phyloP scores from a whole-genome alignment of 2,797 vertebrate genomes.

The Hirundo rustica region DNA sequence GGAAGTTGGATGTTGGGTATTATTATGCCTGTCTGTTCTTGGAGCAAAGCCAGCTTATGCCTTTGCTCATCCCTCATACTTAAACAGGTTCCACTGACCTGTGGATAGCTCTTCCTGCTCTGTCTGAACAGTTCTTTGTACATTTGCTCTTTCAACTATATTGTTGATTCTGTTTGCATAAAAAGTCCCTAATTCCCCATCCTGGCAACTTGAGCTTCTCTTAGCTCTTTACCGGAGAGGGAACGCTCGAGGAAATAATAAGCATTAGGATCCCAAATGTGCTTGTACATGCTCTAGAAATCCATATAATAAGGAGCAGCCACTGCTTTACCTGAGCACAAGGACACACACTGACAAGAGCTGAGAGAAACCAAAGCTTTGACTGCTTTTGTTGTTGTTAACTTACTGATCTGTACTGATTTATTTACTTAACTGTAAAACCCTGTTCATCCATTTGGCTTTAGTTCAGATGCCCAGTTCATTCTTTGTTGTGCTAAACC shows the following conservation, averaged over 20 bases:
- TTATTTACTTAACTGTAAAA: slow-evolving; percentile 14
- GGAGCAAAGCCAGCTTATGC: background rate
- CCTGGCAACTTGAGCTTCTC: background rate
- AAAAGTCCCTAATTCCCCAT: background rate
- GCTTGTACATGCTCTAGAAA: background rate
- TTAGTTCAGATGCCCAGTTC: background rate
- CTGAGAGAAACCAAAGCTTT: background rate
- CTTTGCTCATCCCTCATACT: background rate
- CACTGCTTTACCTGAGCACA: background rate
- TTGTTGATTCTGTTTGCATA: background rate
- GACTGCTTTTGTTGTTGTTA: background rate
- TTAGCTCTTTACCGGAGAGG: background rate
- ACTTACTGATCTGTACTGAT: background rate
- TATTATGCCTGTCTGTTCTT: background rate
- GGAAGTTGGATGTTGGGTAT: background rate
- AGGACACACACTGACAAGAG: background rate
- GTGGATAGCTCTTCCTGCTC: background rate
- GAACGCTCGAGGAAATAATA: background rate
- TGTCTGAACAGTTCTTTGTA: background rate
- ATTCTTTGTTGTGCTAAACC: background rate
- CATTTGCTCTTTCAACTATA: background rate
- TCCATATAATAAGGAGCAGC: rapidly evolving
- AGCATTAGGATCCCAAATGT: background rate
- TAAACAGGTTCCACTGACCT: background rate
- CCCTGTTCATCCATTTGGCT: background rate